Percentiles rank a stretch among this genome's conserved stretches.
phyloP scores from a whole-genome alignment of 2,797 vertebrate genomes.

The Rhinogobio ventralis region DNA sequence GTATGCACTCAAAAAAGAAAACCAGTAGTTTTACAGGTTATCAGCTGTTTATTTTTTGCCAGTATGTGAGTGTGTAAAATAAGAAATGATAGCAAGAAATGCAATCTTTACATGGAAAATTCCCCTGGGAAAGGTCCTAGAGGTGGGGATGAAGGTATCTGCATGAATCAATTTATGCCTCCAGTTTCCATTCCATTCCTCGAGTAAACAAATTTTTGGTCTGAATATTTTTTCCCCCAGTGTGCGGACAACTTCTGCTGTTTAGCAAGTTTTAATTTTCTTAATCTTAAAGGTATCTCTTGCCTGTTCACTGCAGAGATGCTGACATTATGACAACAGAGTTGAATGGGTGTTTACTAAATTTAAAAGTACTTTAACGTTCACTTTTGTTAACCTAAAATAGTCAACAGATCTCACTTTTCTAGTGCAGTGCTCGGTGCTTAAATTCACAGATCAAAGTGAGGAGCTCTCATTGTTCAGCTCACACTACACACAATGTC shows the following conservation, averaged over 20 bases:
- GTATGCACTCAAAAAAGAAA: background rate
- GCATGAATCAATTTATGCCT: background rate
- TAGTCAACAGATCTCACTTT: constrained; percentile 61
- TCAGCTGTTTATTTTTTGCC: no score
- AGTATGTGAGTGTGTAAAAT: no score
- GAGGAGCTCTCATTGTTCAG: constrained; percentile 39
- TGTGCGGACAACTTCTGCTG: background rate
- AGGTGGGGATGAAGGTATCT: background rate
- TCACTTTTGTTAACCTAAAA: background rate
- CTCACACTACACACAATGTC: constrained; percentile 68
- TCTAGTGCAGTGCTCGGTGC: constrained; percentile 50
- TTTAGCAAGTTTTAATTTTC: background rate
- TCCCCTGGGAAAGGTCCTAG: no score
- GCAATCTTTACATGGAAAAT: no score
- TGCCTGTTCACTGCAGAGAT: background rate
- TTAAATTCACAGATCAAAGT: constrained; percentile 67
- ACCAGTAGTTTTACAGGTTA: background rate
- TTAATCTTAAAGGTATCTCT: background rate
- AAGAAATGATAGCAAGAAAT: no score
- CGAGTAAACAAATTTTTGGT: background rate
- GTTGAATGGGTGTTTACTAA: background rate
- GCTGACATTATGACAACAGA: background rate
- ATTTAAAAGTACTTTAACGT: background rate
- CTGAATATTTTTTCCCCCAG: background rate
- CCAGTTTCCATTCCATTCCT: background rate